phyloP scores from a whole-genome alignment of 2,888 invertebrate species.

The Choristoneura rosaceana region DNA sequence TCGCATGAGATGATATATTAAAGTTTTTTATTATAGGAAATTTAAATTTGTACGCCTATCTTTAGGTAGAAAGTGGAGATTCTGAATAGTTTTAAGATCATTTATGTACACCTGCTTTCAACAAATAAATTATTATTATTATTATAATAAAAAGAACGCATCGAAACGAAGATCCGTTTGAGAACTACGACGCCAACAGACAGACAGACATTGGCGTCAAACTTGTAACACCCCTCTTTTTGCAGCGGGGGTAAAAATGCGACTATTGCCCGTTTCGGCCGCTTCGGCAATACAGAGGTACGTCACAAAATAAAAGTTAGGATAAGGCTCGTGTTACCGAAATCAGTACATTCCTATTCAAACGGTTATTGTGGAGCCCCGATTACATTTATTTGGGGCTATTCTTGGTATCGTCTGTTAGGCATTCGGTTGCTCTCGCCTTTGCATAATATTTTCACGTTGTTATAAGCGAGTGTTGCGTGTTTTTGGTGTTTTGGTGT shows the following conservation, averaged over 20 bases:
- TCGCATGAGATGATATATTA: too few species aligned
- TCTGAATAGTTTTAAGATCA: too few species aligned
- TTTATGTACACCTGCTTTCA: too few species aligned
- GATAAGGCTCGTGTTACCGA: slow-evolving; percentile 54
- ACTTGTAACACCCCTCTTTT: too few species aligned
- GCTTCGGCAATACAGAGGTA: slow-evolving; percentile 48
- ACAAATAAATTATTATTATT: too few species aligned
- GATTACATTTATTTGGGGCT: slow-evolving; percentile 79
- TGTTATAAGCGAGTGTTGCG: slow-evolving; percentile 40
- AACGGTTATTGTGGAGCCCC: slow-evolving; percentile 81
- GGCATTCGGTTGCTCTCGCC: slow-evolving; percentile 53
- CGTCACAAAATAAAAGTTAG: slow-evolving; percentile 55
- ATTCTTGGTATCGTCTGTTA: slow-evolving; percentile 58
- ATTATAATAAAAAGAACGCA: too few species aligned
- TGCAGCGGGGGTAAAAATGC: neutral
- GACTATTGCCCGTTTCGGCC: neutral
- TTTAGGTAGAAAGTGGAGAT: too few species aligned
- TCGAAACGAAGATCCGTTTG: too few species aligned
- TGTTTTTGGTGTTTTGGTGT: slow-evolving; percentile 13
- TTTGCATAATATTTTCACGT: slow-evolving; percentile 56
- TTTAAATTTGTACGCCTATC: too few species aligned
- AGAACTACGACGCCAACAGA: too few species aligned
- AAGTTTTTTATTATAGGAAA: too few species aligned
- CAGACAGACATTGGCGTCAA: too few species aligned
- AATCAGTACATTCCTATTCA: slow-evolving; percentile 83